Evolutionary conservation across 2,797 vertebrate genomes (phyloP), one percentile per base, ranked within the genome.

Genomic region (Phalanger gymnotis): DNA sequence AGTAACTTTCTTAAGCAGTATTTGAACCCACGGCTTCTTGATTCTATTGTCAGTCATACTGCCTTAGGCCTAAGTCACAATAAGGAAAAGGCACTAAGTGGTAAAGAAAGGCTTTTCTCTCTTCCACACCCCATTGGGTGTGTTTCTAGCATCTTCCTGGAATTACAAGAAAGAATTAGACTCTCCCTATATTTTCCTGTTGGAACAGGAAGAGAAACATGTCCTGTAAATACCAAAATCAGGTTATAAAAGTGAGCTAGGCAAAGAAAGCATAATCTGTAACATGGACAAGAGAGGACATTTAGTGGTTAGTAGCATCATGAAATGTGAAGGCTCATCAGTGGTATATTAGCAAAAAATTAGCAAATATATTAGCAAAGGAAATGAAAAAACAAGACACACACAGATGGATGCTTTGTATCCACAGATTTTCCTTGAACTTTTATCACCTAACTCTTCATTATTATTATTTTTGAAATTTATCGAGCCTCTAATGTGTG

Each of bases 131-230:
- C 94, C 58, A 13, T 87, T 94, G 31, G 1, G 11, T 92, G 2
- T 58, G 13, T 12, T 87, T 22, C 13, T 92, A 57, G 66, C 25
- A 52, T 2, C 28, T 94, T 92, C 30, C 40, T 27, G 57, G 92
- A 53, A 22, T 10, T 61, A 90, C 22, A 58, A 12, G 31, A 28
- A 57, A 93, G 47, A 97, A 91, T 47, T 22, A 53, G 54, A 2
- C n/a, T n/a, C 47, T 95, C 47, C 95, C 27, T 54, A 4, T 51
- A 91, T 40, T 94, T 95, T 93, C 87, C 94, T 11, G 51, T 87
- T 55, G 90, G 54, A 95, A 94, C 40, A 93, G 19, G 95, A 94
- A 94, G 34, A 91, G 25, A 92, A 27, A 90, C 58, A 40, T 95
- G 30, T 92, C 90, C 93, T 90, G 2, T 53, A 93, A 91, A 93